These are phyloP conservation scores for Bufo bufo DNA, from an alignment of 2,113 vertebrate species.

Conservation along the genomic window DNA sequence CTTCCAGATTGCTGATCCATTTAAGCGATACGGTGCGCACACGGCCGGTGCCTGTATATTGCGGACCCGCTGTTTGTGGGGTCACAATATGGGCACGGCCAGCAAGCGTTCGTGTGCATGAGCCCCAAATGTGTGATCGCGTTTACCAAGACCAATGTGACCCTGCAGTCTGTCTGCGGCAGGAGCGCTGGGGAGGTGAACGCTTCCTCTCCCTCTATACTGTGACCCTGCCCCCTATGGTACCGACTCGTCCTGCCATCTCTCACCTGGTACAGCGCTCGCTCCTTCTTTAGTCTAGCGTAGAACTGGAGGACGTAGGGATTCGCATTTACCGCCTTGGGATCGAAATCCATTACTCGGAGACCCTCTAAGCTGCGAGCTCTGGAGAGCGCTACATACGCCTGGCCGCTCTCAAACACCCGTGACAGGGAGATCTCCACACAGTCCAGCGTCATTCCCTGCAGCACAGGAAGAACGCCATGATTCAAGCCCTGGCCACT, in stretches of 20 bases:
- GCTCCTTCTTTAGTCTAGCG: slow-evolving; percentile 73
- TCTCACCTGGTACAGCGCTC: slow-evolving; percentile 74
- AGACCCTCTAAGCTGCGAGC: slow-evolving; percentile 87
- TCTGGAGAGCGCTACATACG: slow-evolving; percentile 92
- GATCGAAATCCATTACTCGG: slow-evolving; percentile 92
- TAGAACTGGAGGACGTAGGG: slow-evolving; percentile 86
- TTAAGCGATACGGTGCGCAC: no score
- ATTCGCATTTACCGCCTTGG: slow-evolving; percentile 84
- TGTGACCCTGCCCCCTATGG: no score
- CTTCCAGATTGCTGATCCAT: no score
- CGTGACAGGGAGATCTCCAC: slow-evolving; percentile 91
- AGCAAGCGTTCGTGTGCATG: no score
- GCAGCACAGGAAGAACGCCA: background rate
- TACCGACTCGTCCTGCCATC: background rate
- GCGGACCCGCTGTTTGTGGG: no score
- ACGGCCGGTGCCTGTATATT: no score
- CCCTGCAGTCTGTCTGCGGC: no score
- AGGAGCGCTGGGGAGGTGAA: no score
- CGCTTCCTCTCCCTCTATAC: no score
- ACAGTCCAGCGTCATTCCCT: slow-evolving; percentile 93
- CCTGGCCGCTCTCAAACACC: slow-evolving; percentile 94
- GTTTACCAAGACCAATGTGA: no score
- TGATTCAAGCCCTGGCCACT: background rate
- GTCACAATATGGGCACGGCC: no score
- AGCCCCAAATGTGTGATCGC: no score